Conservation (phyloP, 2,888 invertebrate species). For the Sesamia inferens region DNA sequence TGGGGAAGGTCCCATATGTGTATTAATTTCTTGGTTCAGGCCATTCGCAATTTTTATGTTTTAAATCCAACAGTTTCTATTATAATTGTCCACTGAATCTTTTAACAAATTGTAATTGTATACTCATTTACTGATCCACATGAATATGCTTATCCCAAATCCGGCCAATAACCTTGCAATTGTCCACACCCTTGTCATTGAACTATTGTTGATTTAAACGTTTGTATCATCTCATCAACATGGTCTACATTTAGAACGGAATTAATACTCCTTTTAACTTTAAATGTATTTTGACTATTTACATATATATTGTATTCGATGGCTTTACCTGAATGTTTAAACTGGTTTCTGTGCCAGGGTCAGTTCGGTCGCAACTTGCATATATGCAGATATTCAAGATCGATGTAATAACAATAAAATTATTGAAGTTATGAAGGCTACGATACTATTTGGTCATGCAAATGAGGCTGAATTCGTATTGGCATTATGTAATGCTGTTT, state of each 20-base stretch:
- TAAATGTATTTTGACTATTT: constrained; percentile 16
- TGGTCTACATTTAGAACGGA: constrained; percentile 31
- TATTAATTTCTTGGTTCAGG: not conserved
- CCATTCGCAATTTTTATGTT: not conserved
- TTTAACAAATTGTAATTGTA: constrained; percentile 14
- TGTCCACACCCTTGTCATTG: constrained; percentile 60
- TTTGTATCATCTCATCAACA: constrained; percentile 34
- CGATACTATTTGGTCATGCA: constrained; percentile 28
- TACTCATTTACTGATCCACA: constrained; percentile 23
- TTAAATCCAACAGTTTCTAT: not conserved
- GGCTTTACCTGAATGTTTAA: constrained; percentile 29
- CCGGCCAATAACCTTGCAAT: constrained; percentile 29
- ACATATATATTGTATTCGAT: constrained; percentile 20
- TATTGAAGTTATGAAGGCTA: constrained; percentile 51
- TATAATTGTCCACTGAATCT: not conserved
- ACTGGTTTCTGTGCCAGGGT: constrained; percentile 57
- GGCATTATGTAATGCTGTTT: constrained; percentile 42
- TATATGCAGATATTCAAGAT: constrained; percentile 50
- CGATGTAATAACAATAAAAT: constrained; percentile 63
- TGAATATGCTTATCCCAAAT: constrained; percentile 22
- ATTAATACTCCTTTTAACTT: constrained; percentile 23
- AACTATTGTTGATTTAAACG: constrained; percentile 48
- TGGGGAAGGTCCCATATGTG: no score
- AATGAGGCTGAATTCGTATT: constrained; percentile 25
- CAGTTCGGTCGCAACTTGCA: constrained; percentile 32